Percentiles rank a stretch among this genome's conserved stretches.
phyloP scores from a whole-genome alignment of 2,113 vertebrate genomes.

The Aythya baeri region DNA sequence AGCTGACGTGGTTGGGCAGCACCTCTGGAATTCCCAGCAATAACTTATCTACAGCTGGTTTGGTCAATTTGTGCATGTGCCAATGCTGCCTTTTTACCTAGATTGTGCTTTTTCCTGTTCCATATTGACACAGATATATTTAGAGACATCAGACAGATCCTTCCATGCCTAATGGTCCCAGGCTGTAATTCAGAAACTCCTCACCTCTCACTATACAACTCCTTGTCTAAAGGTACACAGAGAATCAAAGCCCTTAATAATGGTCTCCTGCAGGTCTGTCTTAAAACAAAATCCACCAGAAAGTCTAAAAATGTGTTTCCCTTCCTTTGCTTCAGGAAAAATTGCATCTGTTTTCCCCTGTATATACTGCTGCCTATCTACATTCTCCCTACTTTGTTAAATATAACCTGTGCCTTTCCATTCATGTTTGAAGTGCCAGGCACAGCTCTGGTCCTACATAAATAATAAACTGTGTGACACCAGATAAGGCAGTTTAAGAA shows the following conservation, averaged over 20 bases:
- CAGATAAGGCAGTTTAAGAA: neutral
- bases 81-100: neutral
- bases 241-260: neutral
- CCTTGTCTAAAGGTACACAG: neutral
- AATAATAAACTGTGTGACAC: neutral
- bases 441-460: neutral
- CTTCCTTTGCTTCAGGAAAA: neutral
- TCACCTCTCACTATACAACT: neutral
- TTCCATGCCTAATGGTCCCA: neutral
- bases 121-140: neutral
- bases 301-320: neutral
- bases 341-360: neutral
- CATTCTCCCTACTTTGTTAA: neutral
- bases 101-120: neutral
- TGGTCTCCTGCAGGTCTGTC: fast-evolving
- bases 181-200: neutral
- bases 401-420: neutral
- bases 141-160: neutral
- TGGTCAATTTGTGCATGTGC: neutral
- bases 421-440: neutral
- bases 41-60: neutral
- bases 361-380: neutral
- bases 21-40: neutral
- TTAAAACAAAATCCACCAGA: neutral
- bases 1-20: neutral